phyloP scores from a whole-genome alignment of 2,888 invertebrate genomes.

The Papilio demoleus region DNA sequence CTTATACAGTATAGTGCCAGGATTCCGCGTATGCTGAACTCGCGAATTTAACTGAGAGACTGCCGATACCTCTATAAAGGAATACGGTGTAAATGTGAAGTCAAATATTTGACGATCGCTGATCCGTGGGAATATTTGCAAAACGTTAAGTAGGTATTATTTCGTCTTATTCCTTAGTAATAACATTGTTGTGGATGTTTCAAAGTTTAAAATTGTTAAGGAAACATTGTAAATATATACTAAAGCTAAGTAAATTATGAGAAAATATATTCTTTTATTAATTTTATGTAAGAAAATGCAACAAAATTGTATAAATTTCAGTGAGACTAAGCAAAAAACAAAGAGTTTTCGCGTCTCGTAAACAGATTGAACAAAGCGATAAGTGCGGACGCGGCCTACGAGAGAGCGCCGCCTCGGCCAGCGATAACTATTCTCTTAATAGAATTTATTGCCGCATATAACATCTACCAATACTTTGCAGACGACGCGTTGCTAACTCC shows the following conservation, averaged over 20 bases:
- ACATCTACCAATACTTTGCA: conserved; percentile 60
- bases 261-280: no score
- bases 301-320: conserved; percentile 40
- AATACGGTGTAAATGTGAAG: background rate
- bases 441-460: conserved; percentile 52
- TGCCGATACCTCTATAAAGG: background rate
- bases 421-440: conserved; percentile 35
- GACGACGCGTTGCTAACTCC: conserved; percentile 55
- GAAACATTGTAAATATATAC: background rate
- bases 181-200: background rate
- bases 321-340: background rate
- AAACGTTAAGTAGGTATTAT: background rate
- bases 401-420: conserved; percentile 47
- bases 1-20: conserved; percentile 57
- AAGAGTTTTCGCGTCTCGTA: conserved; percentile 8
- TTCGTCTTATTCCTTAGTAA: background rate
- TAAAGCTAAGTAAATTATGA: no score
- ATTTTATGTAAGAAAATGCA: background rate
- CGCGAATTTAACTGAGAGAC: conserved; percentile 42
- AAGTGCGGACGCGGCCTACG: conserved; percentile 54
- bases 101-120: background rate
- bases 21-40: conserved; percentile 62
- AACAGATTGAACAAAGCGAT: conserved; percentile 27
- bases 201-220: no score
- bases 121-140: background rate